These are phyloP conservation scores for Drosophila meridionalis DNA, from an alignment of 2,888 invertebrate genomes.

Conservation along the genomic window DNA sequence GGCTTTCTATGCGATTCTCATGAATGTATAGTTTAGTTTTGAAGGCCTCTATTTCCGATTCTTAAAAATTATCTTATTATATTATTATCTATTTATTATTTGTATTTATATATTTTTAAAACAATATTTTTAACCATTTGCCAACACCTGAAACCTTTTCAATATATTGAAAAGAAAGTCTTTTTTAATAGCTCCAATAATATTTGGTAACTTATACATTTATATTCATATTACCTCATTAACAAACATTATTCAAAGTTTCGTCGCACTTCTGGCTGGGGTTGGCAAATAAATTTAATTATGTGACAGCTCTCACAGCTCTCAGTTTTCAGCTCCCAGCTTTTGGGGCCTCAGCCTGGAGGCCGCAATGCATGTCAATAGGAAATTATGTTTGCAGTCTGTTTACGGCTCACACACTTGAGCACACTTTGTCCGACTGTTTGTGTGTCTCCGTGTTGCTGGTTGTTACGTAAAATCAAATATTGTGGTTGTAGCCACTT, in stretches of 20 bases:
- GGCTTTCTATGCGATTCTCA: not conserved
- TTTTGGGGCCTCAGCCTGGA: not conserved
- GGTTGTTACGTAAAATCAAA: constrained; percentile 26
- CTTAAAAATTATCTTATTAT: too few species aligned
- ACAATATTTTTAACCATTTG: too few species aligned
- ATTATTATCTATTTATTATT: too few species aligned
- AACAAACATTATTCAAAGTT: constrained; percentile 7
- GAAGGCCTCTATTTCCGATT: too few species aligned
- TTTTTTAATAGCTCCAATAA: not conserved
- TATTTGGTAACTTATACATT: not conserved
- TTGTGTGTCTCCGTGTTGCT: not conserved
- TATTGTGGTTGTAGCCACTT: constrained; percentile 35
- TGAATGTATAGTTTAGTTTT: not conserved
- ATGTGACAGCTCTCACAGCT: not conserved
- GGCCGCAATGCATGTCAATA: constrained; percentile 36
- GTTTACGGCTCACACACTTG: constrained; percentile 29
- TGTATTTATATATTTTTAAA: too few species aligned
- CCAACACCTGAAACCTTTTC: not conserved
- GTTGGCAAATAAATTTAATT: constrained; percentile 5
- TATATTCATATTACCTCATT: constrained; percentile 7
- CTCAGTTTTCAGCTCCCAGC: not conserved
- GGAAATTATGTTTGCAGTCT: constrained; percentile 33
- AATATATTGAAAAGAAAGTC: not conserved
- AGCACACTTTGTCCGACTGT: constrained; percentile 18
- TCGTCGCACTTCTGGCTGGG: not conserved